A percentile compares a stretch with the other conserved stretches of the same genome.
Evolutionary conservation across 2,888 invertebrate species (phyloP).

Genomic region (Chloroclysta siterata): DNA sequence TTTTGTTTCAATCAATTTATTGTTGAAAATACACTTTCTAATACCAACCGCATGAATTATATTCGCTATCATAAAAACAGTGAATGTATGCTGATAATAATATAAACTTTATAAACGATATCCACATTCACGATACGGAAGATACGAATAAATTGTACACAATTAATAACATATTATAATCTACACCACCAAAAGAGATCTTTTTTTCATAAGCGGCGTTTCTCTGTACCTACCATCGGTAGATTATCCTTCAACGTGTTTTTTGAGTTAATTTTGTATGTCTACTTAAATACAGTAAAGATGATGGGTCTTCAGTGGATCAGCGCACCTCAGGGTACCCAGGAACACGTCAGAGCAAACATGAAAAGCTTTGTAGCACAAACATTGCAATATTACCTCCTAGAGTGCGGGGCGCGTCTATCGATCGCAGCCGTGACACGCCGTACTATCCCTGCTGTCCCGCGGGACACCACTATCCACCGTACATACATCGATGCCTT

Average conservation of each 20-base stretch:
- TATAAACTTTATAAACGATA: too few species aligned
- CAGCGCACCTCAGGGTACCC: too few species aligned
- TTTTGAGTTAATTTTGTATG: too few species aligned
- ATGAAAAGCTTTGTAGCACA: constrained; percentile 4
- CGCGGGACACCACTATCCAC: constrained; percentile 31
- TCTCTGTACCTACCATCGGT: too few species aligned
- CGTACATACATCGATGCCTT: constrained; percentile 20
- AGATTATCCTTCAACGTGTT: too few species aligned
- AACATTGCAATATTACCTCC: constrained; percentile 36
- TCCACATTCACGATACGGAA: too few species aligned
- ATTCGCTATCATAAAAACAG: neutral
- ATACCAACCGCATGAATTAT: neutral
- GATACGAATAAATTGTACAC: too few species aligned
- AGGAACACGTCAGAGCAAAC: neutral
- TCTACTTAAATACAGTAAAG: too few species aligned
- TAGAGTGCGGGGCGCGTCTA: constrained; percentile 50
- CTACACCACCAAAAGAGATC: too few species aligned
- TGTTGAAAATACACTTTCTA: constrained; percentile 1
- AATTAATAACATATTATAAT: too few species aligned
- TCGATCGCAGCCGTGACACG: constrained; percentile 61
- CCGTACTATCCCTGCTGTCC: constrained; percentile 53
- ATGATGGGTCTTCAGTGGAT: too few species aligned
- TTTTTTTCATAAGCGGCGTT: too few species aligned
- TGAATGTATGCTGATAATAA: neutral
- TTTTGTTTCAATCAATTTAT: constrained; percentile 1